Conservation (phyloP, 23 tunicate genomes). For the Aplidium turbinatum region DNA sequence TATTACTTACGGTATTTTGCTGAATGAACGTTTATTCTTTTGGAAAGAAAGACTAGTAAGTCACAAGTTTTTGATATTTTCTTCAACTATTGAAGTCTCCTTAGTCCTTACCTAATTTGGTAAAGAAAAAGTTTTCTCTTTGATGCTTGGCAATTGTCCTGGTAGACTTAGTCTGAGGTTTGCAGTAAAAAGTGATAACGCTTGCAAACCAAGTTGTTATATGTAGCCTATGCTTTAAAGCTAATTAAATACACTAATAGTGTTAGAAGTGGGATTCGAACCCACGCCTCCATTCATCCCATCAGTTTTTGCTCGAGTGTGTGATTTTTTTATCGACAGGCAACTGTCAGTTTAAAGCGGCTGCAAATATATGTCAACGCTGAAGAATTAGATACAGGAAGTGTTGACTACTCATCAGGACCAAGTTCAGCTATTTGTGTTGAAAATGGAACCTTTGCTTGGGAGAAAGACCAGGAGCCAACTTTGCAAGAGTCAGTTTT, state of each 20-base stretch:
- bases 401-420: slow-evolving; percentile 18
- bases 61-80: too few relatives aligned
- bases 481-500: slow-evolving; percentile 36
- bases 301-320: not conserved
- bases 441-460: slow-evolving; percentile 44
- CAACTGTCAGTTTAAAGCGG: slow-evolving; percentile 58
- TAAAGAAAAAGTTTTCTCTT: too few relatives aligned
- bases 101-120: too few relatives aligned
- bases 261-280: not conserved
- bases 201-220: too few relatives aligned
- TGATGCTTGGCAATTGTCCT: too few relatives aligned
- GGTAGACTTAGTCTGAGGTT: too few relatives aligned
- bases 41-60: too few relatives aligned
- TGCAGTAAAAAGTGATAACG: too few relatives aligned
- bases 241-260: not conserved
- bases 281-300: not conserved
- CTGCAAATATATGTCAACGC: slow-evolving; percentile 55
- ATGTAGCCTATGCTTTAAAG: too few relatives aligned
- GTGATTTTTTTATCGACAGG: slow-evolving; percentile 30
- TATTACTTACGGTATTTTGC: too few relatives aligned
- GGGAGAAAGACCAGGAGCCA: slow-evolving; percentile 54
- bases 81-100: too few relatives aligned
- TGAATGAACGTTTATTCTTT: too few relatives aligned
- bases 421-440: slow-evolving; percentile 39
- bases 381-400: slow-evolving; percentile 44